Evolutionary conservation across 1,140 invertebrate genomes (phyloP).

Genomic region (Drosophila navojoa): DNA sequence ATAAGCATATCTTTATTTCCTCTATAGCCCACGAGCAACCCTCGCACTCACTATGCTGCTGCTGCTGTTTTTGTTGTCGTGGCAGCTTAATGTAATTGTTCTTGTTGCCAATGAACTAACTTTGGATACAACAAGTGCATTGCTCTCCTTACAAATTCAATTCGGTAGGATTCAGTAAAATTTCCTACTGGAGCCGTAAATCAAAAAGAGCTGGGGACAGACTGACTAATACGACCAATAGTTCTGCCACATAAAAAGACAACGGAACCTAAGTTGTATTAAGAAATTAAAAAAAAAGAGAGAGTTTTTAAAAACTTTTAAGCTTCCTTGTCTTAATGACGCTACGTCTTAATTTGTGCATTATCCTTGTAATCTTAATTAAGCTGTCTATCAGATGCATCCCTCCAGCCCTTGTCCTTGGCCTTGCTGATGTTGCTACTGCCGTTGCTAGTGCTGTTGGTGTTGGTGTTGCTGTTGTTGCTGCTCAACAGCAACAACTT

Average conservation of each 20-base stretch:
- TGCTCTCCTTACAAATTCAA: slow-evolving; percentile 32
- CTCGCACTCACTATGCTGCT: neutral
- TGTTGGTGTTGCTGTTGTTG: no score
- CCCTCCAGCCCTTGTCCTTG: slow-evolving; percentile 2
- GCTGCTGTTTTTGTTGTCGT: neutral
- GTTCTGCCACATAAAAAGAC: no score
- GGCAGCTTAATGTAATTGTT: slow-evolving; percentile 11
- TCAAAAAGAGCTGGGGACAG: no score
- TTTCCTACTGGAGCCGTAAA: slow-evolving; percentile 5
- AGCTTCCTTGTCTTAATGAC: slow-evolving; percentile 23
- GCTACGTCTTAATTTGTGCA: slow-evolving; percentile 59
- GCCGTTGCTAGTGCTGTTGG: no score
- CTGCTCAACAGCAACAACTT: neutral
- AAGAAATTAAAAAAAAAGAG: neutral
- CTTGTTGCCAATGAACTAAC: slow-evolving; percentile 16
- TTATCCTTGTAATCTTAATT: slow-evolving; percentile 66
- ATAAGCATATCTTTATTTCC: no score
- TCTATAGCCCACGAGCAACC: neutral
- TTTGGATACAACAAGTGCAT: slow-evolving; percentile 6
- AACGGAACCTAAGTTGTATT: neutral
- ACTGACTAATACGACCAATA: no score
- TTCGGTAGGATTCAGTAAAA: slow-evolving; percentile 56
- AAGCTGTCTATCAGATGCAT: slow-evolving; percentile 48
- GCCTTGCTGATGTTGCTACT: no score
- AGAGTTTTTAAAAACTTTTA: slow-evolving; percentile 16